Conservation (phyloP, 2,888 invertebrate genomes). For the Hemaris fuciformis region DNA sequence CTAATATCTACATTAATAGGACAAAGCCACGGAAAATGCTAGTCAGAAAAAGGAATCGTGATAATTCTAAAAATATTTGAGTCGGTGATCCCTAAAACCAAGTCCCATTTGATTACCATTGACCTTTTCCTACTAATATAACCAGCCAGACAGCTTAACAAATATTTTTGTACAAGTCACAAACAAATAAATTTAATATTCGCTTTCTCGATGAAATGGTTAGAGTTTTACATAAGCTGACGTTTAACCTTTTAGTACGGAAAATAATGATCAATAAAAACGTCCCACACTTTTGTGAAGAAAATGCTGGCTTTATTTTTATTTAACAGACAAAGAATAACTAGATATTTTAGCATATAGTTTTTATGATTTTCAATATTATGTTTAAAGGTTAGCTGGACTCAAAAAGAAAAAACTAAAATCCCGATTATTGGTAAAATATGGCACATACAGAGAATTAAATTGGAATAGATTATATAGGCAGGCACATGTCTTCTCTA, state of each 20-base stretch:
- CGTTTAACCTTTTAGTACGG: background rate
- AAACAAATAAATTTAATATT: background rate
- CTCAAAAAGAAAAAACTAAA: too few species aligned
- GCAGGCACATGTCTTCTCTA: too few species aligned
- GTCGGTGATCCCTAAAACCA: background rate
- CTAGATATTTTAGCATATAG: background rate
- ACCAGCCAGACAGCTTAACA: background rate
- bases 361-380: too few species aligned
- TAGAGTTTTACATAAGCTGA: background rate
- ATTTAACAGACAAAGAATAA: background rate
- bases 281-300: background rate
- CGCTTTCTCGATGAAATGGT: background rate
- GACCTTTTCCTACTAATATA: background rate
- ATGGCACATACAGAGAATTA: too few species aligned
- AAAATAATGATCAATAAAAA: background rate
- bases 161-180: background rate
- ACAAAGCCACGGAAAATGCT: too few species aligned
- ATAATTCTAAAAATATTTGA: too few species aligned
- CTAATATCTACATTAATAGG: too few species aligned
- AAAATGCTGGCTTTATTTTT: background rate
- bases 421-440: too few species aligned
- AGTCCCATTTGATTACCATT: background rate
- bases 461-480: too few species aligned
- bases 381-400: too few species aligned
- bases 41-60: too few species aligned